Evolutionary conservation across 2,797 vertebrate genomes (phyloP).

Genomic region (Parauchenoglanis punctatus): DNA sequence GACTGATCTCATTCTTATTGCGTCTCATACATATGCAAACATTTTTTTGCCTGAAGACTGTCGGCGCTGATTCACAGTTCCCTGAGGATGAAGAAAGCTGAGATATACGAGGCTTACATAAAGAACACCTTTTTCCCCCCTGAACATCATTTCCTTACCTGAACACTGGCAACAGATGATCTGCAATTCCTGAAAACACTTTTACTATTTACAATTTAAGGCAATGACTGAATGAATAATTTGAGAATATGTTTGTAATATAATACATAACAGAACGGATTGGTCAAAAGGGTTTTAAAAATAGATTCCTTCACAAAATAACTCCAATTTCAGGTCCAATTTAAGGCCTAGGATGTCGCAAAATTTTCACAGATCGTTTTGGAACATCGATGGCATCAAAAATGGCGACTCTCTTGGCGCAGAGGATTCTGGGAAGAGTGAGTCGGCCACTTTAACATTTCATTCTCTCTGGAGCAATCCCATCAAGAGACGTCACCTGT

Average conservation of each 20-base stretch:
- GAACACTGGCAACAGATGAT: not conserved
- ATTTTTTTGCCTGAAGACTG: constrained; percentile 3
- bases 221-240: not conserved
- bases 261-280: too few species aligned
- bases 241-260: too few species aligned
- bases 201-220: not conserved
- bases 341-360: too few species aligned
- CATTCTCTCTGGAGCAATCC: not conserved
- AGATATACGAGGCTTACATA: not conserved
- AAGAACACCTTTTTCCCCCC: not conserved
- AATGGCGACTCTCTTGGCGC: too few species aligned
- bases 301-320: too few species aligned
- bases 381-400: too few species aligned
- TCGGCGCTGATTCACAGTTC: not conserved
- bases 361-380: too few species aligned
- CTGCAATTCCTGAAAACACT: not conserved
- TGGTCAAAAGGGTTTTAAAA: too few species aligned
- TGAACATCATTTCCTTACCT: not conserved
- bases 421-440: too few species aligned
- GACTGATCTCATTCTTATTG: not conserved
- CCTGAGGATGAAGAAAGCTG: not conserved
- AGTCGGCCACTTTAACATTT: not conserved
- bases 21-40: not conserved
- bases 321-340: too few species aligned
- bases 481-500: not conserved